Evolutionary conservation across 1,140 invertebrate genomes (phyloP).

Genomic region (Polypedilum vanderplanki): DNA sequence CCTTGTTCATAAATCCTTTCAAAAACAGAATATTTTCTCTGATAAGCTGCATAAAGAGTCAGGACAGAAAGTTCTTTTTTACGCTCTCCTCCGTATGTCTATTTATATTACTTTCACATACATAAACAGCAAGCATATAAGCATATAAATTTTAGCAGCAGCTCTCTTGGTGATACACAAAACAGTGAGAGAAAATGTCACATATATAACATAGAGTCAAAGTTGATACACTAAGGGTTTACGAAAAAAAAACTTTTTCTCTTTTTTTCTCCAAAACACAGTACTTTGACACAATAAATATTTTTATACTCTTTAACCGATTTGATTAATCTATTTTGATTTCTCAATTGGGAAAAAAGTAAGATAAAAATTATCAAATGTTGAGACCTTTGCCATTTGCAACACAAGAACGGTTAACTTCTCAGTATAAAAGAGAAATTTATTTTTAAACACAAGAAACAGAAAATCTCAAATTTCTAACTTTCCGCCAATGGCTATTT

Average conservation of each 20-base stretch:
- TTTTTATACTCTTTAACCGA: background rate
- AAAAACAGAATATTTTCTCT: background rate
- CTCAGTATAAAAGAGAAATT: no score
- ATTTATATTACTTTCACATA: no score
- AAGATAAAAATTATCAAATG: no score
- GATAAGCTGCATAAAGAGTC: no score
- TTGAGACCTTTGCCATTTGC: no score
- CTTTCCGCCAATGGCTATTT: background rate
- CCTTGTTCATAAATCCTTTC: background rate
- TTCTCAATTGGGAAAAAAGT: background rate
- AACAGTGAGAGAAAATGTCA: background rate
- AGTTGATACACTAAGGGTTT: background rate
- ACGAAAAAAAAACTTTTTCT: background rate
- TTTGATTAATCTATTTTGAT: slow-evolving; percentile 3
- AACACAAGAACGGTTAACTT: no score
- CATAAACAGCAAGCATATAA: no score
- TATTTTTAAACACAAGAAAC: no score
- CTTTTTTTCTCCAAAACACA: background rate
- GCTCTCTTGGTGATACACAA: background rate
- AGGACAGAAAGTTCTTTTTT: no score
- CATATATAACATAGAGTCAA: background rate
- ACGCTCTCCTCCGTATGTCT: no score
- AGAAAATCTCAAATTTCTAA: no score
- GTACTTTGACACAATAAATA: background rate
- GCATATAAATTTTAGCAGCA: background rate